Evolutionary conservation across 2,797 vertebrate species (phyloP).

Genomic region (Bovichtus diacanthus): DNA sequence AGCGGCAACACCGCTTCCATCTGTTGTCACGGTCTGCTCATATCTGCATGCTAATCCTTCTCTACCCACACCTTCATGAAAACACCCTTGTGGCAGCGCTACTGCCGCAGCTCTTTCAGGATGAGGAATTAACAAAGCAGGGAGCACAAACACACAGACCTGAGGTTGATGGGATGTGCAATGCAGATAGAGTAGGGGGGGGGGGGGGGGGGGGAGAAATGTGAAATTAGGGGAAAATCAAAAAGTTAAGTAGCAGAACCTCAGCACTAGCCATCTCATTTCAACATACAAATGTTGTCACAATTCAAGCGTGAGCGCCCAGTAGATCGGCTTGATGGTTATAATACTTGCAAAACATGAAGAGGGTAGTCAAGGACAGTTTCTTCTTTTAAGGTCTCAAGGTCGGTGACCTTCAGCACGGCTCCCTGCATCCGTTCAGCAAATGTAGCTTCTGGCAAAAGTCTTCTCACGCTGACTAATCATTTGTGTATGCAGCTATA

Average conservation of each 20-base stretch:
- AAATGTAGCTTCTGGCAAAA: slow-evolving; percentile 65
- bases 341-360: slow-evolving; percentile 52
- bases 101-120: slow-evolving; percentile 50
- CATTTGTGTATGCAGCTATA: slow-evolving; percentile 76
- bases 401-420: slow-evolving; percentile 64
- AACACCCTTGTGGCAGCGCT: slow-evolving; percentile 52
- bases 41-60: slow-evolving; percentile 79
- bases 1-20: slow-evolving; percentile 76
- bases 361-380: slow-evolving; percentile 68
- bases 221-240: slow-evolving; percentile 55
- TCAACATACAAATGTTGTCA: slow-evolving; percentile 39
- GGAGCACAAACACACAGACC: slow-evolving; percentile 53
- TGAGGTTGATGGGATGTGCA: slow-evolving; percentile 67
- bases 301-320: neutral
- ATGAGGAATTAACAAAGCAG: slow-evolving; percentile 64
- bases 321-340: slow-evolving; percentile 26
- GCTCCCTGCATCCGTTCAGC: slow-evolving; percentile 34
- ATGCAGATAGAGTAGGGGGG: slow-evolving; percentile 60
- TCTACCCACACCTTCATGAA: slow-evolving; percentile 64
- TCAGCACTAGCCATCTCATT: slow-evolving; percentile 28
- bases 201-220: slow-evolving; percentile 43
- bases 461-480: slow-evolving; percentile 77
- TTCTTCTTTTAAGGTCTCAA: slow-evolving; percentile 54
- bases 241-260: slow-evolving; percentile 45
- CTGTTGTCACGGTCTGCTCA: slow-evolving; percentile 80